These are phyloP conservation scores for Carduelis carduelis DNA, from an alignment of 2,797 vertebrate genomes.

Conservation along the genomic window DNA sequence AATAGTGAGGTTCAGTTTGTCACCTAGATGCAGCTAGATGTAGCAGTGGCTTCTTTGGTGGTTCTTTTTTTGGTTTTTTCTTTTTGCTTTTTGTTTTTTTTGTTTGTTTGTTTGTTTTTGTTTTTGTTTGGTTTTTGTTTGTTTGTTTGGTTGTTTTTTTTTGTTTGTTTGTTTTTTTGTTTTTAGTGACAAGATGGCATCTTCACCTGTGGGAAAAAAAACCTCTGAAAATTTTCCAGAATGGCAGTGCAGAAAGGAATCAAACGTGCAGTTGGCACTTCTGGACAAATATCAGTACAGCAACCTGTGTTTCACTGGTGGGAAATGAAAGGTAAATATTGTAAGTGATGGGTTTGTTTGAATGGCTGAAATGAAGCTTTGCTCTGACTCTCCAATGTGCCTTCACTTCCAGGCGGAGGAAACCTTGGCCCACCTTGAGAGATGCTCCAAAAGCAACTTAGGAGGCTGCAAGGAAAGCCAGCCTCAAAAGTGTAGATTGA, in stretches of 20 bases:
- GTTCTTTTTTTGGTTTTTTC: no score
- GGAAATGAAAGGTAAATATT: not conserved
- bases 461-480: not conserved
- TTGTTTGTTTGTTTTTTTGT: not conserved
- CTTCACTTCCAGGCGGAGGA: not conserved
- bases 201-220: not conserved
- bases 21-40: slow-evolving; percentile 62
- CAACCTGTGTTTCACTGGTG: not conserved
- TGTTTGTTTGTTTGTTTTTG: no score
- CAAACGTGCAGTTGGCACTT: not conserved
- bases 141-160: no score
- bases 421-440: not conserved
- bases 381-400: not conserved
- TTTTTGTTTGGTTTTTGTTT: no score
- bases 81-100: no score
- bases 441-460: not conserved
- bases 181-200: not conserved
- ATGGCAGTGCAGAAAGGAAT: not conserved
- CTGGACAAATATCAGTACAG: not conserved
- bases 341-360: not conserved
- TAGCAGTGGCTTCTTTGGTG: not conserved
- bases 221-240: not conserved
- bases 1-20: slow-evolving; percentile 82
- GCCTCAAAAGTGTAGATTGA: not conserved
- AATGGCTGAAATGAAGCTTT: not conserved